Evolutionary conservation across 2,797 vertebrate species (phyloP), one percentile per base, ranked within the genome.

Genomic region (Melanotaenia nigrans): DNA sequence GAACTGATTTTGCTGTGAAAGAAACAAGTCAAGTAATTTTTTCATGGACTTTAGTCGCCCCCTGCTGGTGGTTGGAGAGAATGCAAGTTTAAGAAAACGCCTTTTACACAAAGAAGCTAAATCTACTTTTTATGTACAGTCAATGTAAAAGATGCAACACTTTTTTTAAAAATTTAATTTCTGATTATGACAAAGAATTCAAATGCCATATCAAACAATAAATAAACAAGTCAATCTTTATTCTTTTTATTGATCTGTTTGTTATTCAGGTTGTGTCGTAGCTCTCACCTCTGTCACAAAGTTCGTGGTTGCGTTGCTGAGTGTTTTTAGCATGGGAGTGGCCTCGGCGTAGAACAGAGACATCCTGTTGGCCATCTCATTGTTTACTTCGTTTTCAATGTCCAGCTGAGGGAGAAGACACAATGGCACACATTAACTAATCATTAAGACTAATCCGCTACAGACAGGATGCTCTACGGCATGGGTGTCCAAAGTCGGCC

Each of bases 301-400:
- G 91, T 95, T 95, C 20, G 96, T 99, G 0, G 97, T 99, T 20
- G 97, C 96, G 0, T 94, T 98, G 91, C 97, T 99, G 55, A 99
- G 95, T 0, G 97, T 99, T 85, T 99, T 99, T 88, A 99, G 93
- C 97, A 99, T 99, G 2, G 98, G 98, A 0, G 97, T 99, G 68
- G 98, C 97, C 90, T 99, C 97, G 2, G 98, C 98, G 22, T 99
- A 99, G 90, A 99, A 99, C 64, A 99, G 94, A 71, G 98, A 99
- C 97, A 99, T 99, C 89, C 97, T 94, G 81, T 99, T 99, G 71
- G 98, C 98, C 98, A 99, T 99, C 92, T 99, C 98, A 5, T 99
- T 99, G 92, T 99, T 99, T 55, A 99, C 98, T 93, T 99, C 97
- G 58, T 92, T 98, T 92, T 99, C 98, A 68, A 98, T 97, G 86